Base-by-base conservation (phyloP, 2,888 invertebrate genomes). In the Alentia gelatinosa region DNA sequence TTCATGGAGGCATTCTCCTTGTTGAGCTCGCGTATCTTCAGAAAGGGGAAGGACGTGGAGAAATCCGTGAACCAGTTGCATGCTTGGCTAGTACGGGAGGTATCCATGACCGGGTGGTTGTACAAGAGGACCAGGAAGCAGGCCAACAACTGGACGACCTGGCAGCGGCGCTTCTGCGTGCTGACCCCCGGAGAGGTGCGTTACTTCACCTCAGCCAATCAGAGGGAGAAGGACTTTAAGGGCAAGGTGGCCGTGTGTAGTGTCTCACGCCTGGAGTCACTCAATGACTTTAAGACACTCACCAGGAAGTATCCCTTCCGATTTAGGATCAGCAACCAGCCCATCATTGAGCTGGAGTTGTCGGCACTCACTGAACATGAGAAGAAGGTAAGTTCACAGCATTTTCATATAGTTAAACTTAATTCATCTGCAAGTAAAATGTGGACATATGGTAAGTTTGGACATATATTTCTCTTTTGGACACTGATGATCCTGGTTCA, bases 91-190 rank as follows among this genome's bases (percentile, higher is more conserved):
- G 93, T 93, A 4, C 40, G 50, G 63, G 93, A 93, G 39, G 90
- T 93, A n/a, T 75, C 91, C 23, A 92, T 91, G 89, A 86, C 91
- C 15, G 93, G 92, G 4, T 93, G 92, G 92, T 30, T 93, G 39
- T 91, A 91, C 83, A 91, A 92, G 68, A 89, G 93, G 23, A 92
- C 91, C 15, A 89, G 89, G 56, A 92, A 92, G n/a, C 91, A 91
- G 33, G 90, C 92, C 12, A 86, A 86, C 47, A 93, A 93, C 68
- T 93, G 93, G 93, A 91, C 93, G 1, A 91, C 91, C 26, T 93
- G 93, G 93, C 40, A 68, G 26, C 91, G 92, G 50, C 90, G 92
- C 56, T 92, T 92, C 91, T 92, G 91, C 47, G 90, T 91, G 3
- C 74, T 93, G 79, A 90, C 89, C 0, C 92, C 93, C n/a, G 89